Base-by-base conservation (phyloP, 1,140 invertebrate species). In the Metaphire vulgaris region DNA sequence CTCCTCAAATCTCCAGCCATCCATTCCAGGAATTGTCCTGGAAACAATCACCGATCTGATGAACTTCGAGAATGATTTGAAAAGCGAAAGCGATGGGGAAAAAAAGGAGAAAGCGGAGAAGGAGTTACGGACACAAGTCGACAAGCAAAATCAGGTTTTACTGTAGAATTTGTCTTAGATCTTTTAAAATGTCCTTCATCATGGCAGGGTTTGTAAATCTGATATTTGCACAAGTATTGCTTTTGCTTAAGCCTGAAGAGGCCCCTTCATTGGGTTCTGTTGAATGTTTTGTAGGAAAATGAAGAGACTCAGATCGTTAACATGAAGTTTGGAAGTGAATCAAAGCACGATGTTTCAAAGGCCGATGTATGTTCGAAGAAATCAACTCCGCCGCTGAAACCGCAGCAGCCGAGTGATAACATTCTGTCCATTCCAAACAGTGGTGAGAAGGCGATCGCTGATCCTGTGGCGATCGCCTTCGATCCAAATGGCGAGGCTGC, bases 1-100 rank as follows among this genome's bases (percentile, higher is more conserved):
- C 2, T 84, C 83, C 15, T 79, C 79, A 6, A 82, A 81, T 12
- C 74, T 71, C 1, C 69, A 81, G 70, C 83, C 83, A 16, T 86
- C 85, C n/a, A 81, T 85, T n/a, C 74, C 76, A 21, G 77, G 32
- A 16, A 77, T 79, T 14, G 79, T 79, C 14, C 34, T 72, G n/a
- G 77, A 72, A n/a, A 34, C 41, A 1, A 73, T 34, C 1, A 73
- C 72, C 32, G 72, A 73, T 2, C 30, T 56, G 41, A 56, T 69
- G 67, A 69, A 28, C 67, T 69, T 69, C 26, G n/a, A 31, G 67
- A 28, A 69, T 69, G 67, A 69, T 14, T 69, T 28, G 31, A 69
- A 69, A 31, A 14, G 31, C n/a, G 67, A 69, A 69, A 14, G n/a
- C 6, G 67, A 14, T 6, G 2, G 2, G 67, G n/a, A 28, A 14